Evolutionary conservation across 1,140 invertebrate species (phyloP).

Genomic region (Atta cephalotes): DNA sequence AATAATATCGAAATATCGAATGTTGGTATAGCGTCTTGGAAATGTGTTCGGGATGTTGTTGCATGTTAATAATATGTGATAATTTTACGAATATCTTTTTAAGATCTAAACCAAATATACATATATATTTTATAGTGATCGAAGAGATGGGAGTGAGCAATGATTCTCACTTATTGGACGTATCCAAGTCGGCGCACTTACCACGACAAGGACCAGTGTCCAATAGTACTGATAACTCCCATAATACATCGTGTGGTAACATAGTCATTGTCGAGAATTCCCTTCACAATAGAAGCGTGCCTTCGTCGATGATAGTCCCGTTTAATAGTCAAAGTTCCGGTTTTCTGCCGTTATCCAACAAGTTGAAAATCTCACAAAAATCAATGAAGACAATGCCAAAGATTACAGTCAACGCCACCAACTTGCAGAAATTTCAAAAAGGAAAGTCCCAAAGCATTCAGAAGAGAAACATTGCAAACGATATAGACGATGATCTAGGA

Average conservation of each 20-base stretch:
- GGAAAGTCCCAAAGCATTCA: conserved; percentile 43
- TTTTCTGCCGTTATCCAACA: conserved; percentile 75
- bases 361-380: conserved; percentile 73
- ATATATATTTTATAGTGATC: conserved; percentile 83
- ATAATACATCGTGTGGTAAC: conserved; percentile 69
- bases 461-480: conserved; percentile 72
- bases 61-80: conserved; percentile 43
- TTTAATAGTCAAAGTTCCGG: conserved; percentile 64
- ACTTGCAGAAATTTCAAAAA: conserved; percentile 72
- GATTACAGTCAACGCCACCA: conserved; percentile 81
- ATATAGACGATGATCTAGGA: conserved; percentile 87
- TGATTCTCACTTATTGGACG: conserved; percentile 70
- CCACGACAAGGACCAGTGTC: conserved; percentile 67
- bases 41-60: conserved; percentile 13
- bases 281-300: conserved; percentile 57
- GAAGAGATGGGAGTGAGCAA: conserved; percentile 74
- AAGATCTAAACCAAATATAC: conserved; percentile 56
- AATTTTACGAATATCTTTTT: conserved; percentile 12
- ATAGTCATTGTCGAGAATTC: conserved; percentile 75
- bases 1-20: not conserved
- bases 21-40: not conserved
- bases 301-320: conserved; percentile 74
- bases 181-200: conserved; percentile 72
- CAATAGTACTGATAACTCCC: conserved; percentile 68
- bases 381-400: conserved; percentile 84